Conservation (phyloP, 2,113 vertebrate species). For the Amphiprion ocellaris region DNA sequence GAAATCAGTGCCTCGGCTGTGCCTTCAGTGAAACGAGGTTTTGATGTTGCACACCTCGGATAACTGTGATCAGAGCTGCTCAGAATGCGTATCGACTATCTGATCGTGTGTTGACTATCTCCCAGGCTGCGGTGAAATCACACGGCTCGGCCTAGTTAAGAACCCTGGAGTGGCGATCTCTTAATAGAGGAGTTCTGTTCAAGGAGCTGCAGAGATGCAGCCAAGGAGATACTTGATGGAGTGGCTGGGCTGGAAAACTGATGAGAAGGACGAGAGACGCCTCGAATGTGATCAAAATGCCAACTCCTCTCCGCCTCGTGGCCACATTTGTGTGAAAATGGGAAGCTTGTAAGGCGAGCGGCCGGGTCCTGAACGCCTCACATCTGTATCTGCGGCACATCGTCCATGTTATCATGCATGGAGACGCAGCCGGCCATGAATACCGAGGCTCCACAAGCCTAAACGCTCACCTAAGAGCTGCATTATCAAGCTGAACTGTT, state of each 20-base stretch:
- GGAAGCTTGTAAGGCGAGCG: slow-evolving; percentile 61
- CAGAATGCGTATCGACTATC: slow-evolving; percentile 58
- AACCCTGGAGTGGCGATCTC: slow-evolving; percentile 64
- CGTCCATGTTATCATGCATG: slow-evolving; percentile 46
- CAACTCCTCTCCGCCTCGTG: slow-evolving; percentile 41
- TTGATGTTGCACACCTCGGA: slow-evolving; percentile 20
- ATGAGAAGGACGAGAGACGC: slow-evolving; percentile 61
- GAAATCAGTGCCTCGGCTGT: slow-evolving; percentile 24
- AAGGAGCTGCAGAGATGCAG: slow-evolving; percentile 65
- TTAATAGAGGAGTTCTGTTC: slow-evolving; percentile 70
- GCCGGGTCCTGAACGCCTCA: slow-evolving; percentile 42
- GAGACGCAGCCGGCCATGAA: slow-evolving; percentile 49
- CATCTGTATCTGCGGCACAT: slow-evolving; percentile 62
- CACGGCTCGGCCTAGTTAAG: slow-evolving; percentile 70
- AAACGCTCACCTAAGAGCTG: slow-evolving; percentile 61
- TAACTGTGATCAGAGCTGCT: slow-evolving; percentile 45
- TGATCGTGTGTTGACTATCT: slow-evolving; percentile 62
- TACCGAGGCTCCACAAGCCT: slow-evolving; percentile 58
- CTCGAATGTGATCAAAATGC: slow-evolving; percentile 68
- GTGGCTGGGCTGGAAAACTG: slow-evolving; percentile 65
- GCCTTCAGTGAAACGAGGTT: slow-evolving; percentile 1
- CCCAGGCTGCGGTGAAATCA: slow-evolving; percentile 58
- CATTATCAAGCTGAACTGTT: slow-evolving; percentile 53
- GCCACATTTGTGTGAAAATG: slow-evolving; percentile 55
- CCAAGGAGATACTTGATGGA: slow-evolving; percentile 62